These are phyloP conservation scores for Sebastes alutus DNA, from an alignment of 2,797 vertebrate species.

Conservation along the genomic window DNA sequence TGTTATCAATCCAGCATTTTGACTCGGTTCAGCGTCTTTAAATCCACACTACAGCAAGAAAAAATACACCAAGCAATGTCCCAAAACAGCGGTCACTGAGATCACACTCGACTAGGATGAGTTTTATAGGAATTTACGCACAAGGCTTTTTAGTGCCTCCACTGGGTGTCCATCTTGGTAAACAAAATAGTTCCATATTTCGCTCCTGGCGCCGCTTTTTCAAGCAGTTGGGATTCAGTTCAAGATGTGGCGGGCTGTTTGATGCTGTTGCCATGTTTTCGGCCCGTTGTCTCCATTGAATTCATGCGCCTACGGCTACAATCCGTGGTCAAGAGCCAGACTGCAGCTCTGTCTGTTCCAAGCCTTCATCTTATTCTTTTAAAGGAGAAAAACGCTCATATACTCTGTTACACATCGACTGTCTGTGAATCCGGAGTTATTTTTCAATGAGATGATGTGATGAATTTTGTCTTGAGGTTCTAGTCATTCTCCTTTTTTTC, in stretches of 20 bases:
- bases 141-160: not conserved
- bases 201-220: conserved; percentile 22
- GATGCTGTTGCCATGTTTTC: conserved; percentile 52
- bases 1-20: not conserved
- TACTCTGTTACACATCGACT: conserved; percentile 12
- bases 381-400: not conserved
- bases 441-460: conserved; percentile 9
- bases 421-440: conserved; percentile 11
- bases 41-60: not conserved
- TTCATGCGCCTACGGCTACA: conserved; percentile 48
- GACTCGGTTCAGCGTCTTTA: not conserved
- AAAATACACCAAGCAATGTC: not conserved
- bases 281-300: conserved; percentile 46
- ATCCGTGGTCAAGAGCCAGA: conserved; percentile 56
- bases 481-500: not conserved
- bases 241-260: conserved; percentile 40
- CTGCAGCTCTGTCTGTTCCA: conserved; percentile 41
- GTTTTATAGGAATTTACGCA: not conserved
- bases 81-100: not conserved
- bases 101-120: not conserved
- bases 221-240: conserved; percentile 44
- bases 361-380: conserved; percentile 44
- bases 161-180: conserved; percentile 30
- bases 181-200: conserved; percentile 63
- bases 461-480: not conserved